Base-by-base conservation (phyloP, 2,888 invertebrate species). In the Xestia rhomboidea region DNA sequence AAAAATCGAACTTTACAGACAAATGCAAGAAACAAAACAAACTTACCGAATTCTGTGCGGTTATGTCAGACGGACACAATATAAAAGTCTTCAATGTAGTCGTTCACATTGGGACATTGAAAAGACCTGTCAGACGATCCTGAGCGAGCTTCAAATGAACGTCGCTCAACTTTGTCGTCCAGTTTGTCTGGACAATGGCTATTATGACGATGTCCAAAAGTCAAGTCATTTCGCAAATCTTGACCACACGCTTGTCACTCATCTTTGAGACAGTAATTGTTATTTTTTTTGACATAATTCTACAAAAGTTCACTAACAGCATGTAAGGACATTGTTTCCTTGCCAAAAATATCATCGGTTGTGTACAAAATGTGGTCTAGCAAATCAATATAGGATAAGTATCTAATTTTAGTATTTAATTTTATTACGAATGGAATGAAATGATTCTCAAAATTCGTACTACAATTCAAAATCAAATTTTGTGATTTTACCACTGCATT, bases 181-280 rank as follows among this genome's bases (percentile, higher is more conserved):
- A 90, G 85, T 87, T 70, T 64, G 89, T 83, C 86, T 73, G 34
- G n/a, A 93, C 91, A 92, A 93, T 89, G 82, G 87, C 82, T 80
- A 90, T 90, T 91, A 88, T 90, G 72, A 80, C 85, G 90, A 89
- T 90, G 88, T 88, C 89, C 79, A 81, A 86, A 84, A 87, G 87
- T 85, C 87, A 90, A 89, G 89, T 85, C 82, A 88, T 82, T 89
- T 87, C 87, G 78, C 83, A 90, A 94, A 93, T 93, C 85, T 88
- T 80, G 85, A 81, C 87, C 77, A 79, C 86, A 95, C 91, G 95
- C 88, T 79, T 95, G 95, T 93, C 95, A 93, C 83, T 95, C 94
- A 95, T 49, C 34, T 38, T 69, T 63, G 78, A 83, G 82, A 87
- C 90, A 88, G 90, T 93, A 91, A 91, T 92, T 91, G 82, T 87